Evolutionary conservation across 1,140 invertebrate genomes (phyloP), one percentile per base, ranked within the genome.

Genomic region (Trichomalopsis sarcophagae): DNA sequence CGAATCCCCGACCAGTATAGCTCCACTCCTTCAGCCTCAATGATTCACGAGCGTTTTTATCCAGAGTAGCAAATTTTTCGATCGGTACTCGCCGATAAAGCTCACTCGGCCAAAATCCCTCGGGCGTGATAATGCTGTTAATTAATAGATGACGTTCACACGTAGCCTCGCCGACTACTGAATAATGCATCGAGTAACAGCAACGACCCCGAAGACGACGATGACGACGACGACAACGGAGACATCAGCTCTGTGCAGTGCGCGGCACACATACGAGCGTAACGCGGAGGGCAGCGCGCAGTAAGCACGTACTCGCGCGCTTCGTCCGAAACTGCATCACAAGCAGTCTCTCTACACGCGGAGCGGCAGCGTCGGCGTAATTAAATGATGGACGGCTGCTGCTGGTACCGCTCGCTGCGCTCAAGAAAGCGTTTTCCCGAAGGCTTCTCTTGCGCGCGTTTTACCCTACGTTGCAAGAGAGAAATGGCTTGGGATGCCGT

Each of bases 151-250:
- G 33, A 84, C 73, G 50, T n/a, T 66, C 75, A 47, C 84, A 66
- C 50, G 50, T 82, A 73, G 76, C 77, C 66, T 36, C 4, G 14
- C 21, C 44, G 21, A 44, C 79, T 40, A 68, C 84, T 87, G 88
- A 87, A 88, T 88, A 88, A 87, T 86, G 86, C 84, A 87, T 82
- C 77, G 83, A 33, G 68, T 68, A 62, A 14, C 9, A 27, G 66
- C 14, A 55, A 21, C 62, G 27, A 33, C 9, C 6, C 17, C 75
- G 13, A 6, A 47, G 76, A 33, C 6, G 76, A 62, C 23, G 76
- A 62, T 1, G 36, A 10, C 21, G 9, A 9, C 50, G 7, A 10
- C 5, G 50, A 14, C n/a, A 13, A 17, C 23, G 75, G 2, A 27
- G 55, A n/a, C 23, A 79, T 4, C 23, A 36, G 13, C 10, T 33